Base-by-base conservation (phyloP, 2,888 invertebrate species). In the Saturnia japonica region DNA sequence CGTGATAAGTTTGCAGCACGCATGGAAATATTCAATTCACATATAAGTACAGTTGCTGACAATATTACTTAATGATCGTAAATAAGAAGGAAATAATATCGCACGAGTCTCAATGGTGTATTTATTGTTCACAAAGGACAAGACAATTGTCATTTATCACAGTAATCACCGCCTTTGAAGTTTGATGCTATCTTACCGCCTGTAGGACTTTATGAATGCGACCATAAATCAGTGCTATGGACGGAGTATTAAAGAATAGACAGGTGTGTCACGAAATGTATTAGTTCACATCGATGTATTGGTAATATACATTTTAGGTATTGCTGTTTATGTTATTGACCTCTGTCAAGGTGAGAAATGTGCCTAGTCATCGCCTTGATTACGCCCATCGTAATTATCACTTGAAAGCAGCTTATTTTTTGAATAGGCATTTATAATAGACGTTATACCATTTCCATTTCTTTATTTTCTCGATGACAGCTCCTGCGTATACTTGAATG, bases 131-230 rank as follows among this genome's bases (percentile, higher is more conserved):
- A 81, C 83, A 82, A 84, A 88, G 88, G 91, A 91, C 91, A 91
- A 90, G 87, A 91, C 91, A 91, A 92, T 92, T 89, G 91, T 91
- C 91, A 90, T 93, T 92, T 91, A 93, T 93, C 91, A 91, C 83
- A 82, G 85, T 88, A 90, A 90, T 89, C 88, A 88, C 90, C 90
- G 91, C 91, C 90, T 93, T 93, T 92, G 93, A 92, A 89, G 88
- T 91, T 85, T 85, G 90, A 91, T 90, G 84, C 87, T 92, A 91
- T 92, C 91, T 88, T 79, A 85, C 86, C 87, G 88, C 83, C 83
- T 81, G 78, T 80, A 82, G 78, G 79, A 80, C 83, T 80, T 80
- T 80, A 80, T 82, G 84, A 86, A 84, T 83, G 81, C 79, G 79
- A 84, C 81, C 86, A 25, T 87, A 86, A 85, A 88, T 86, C 85